Percentiles rank a stretch among this genome's conserved stretches.
These are phyloP conservation scores for Drosophila ezoana DNA, from an alignment of 2,888 invertebrate genomes.

Conservation along the genomic window DNA sequence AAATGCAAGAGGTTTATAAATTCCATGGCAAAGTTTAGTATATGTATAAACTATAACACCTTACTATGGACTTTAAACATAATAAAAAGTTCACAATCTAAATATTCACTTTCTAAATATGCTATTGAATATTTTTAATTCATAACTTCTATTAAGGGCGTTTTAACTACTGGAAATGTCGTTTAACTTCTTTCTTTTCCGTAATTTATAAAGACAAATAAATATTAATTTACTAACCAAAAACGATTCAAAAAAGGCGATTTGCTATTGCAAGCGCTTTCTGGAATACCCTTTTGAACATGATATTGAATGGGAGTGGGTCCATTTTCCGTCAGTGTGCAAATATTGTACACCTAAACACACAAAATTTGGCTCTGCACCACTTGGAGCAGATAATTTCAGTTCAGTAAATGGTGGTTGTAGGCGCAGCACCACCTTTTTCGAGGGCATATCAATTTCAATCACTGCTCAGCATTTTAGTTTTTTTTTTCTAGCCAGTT, in stretches of 20 bases:
- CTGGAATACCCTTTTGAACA: slow-evolving; percentile 13
- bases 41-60: too few relatives aligned
- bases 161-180: too few relatives aligned
- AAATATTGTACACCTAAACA: slow-evolving; percentile 58
- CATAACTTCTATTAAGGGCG: too few relatives aligned
- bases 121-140: too few relatives aligned
- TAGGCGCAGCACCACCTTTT: slow-evolving; percentile 24
- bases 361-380: slow-evolving; percentile 37
- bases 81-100: too few relatives aligned
- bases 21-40: too few relatives aligned
- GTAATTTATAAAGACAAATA: too few relatives aligned
- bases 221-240: too few relatives aligned
- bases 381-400: slow-evolving; percentile 39
- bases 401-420: slow-evolving; percentile 24
- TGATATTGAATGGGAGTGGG: slow-evolving; percentile 11
- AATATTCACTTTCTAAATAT: too few relatives aligned
- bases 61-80: too few relatives aligned
- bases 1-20: too few relatives aligned
- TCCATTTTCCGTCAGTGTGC: slow-evolving; percentile 1
- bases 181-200: too few relatives aligned
- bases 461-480: slow-evolving; percentile 23
- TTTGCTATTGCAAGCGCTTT: not conserved
- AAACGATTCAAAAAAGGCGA: not conserved
- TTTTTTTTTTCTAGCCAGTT: slow-evolving; percentile 12
- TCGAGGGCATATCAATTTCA: slow-evolving; percentile 67